Evolutionary conservation across 2,113 vertebrate genomes (phyloP).

Genomic region (Alectura lathami): DNA sequence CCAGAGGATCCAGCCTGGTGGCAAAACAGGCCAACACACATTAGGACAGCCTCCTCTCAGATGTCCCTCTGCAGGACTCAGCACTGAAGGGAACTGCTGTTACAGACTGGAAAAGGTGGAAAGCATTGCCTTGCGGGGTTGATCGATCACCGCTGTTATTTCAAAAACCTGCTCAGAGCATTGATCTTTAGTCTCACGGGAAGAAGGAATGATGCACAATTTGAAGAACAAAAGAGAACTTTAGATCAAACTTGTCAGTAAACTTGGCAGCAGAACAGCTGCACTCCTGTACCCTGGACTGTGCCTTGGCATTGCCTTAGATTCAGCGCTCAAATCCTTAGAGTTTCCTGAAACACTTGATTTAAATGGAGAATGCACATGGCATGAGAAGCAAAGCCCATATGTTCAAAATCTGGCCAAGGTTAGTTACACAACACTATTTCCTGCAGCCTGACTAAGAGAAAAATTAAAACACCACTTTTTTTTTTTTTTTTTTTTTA

Average conservation of each 20-base stretch:
- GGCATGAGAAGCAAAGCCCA: slow-evolving; percentile 50
- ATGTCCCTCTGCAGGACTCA: background rate
- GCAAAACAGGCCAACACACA: slow-evolving; percentile 14
- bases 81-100: background rate
- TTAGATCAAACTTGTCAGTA: background rate
- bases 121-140: background rate
- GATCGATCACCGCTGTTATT: background rate
- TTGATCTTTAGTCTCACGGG: background rate
- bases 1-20: background rate
- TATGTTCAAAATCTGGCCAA: slow-evolving; percentile 58
- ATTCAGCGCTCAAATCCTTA: slow-evolving; percentile 16
- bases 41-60: background rate
- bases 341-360: slow-evolving; percentile 19
- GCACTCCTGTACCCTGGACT: background rate
- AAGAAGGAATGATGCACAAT: background rate
- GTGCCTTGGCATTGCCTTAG: background rate
- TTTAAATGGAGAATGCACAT: slow-evolving; percentile 14
- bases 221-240: background rate
- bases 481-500: background rate
- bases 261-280: slow-evolving; percentile 31
- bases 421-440: slow-evolving; percentile 33
- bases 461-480: background rate
- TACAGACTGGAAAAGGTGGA: background rate
- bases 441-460: slow-evolving; percentile 34
- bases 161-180: background rate